Base-by-base conservation (phyloP, 2,888 invertebrate species). In the Xestia c-nigrum region DNA sequence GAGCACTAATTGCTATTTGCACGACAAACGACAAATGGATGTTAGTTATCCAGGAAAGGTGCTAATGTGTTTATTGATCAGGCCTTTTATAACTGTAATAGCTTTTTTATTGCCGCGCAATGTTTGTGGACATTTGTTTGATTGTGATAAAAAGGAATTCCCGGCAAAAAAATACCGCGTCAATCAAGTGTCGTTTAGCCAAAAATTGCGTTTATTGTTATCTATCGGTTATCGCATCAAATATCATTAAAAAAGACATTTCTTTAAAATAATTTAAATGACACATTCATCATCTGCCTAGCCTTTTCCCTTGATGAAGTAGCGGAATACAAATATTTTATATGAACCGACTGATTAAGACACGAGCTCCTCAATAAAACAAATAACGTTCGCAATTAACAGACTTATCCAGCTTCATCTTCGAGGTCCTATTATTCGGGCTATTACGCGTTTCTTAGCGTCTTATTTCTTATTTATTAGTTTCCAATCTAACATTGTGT, bases 1-100 rank as follows among this genome's bases (percentile, higher is more conserved):
- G 24, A 24, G 75, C 64, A 67, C 73, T 86, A 74, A 87, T 86
- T 80, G 68, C 86, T 87, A 80, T 87, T 85, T 81, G 79, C 31
- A 80, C 68, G 77, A 72, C 64, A 74, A 38, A 75, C 68, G n/a
- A 74, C 67, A 59, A 73, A 76, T 81, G 74, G 72, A 38, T 46
- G 85, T 80, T 80, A 57, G 66, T 55, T 87, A 85, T 79, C 86
- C 78, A 1, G 78, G 70, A 80, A 83, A 80, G 72, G 75, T 72
- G 47, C 46, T 85, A 81, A 83, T 74, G 72, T 66, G 78, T 86
- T 80, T 72, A 83, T 65, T 74, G 82, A 75, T 76, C 72, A 46
- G 14, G 12, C 46, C 14, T 61, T 73, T 69, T 70, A 61, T 65
- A 43, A 31, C 52, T 65, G 12, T 81, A 47, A 69, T 61, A 61